Percentiles rank a stretch among this genome's conserved stretches.
Evolutionary conservation across 2,888 invertebrate species (phyloP).

Genomic region (Patella depressa): DNA sequence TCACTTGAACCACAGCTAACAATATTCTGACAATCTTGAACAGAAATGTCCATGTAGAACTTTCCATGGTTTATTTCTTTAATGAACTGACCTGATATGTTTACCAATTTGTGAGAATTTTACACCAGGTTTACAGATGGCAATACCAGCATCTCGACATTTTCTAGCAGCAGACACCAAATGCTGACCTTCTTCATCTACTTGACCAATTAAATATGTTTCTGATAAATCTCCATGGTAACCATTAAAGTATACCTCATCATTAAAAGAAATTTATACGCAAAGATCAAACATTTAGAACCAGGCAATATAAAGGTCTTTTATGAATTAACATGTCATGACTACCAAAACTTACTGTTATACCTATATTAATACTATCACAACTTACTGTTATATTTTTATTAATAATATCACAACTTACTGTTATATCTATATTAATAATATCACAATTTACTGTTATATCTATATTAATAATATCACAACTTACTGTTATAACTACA

Average conservation of each 20-base stretch:
- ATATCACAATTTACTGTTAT: too few relatives aligned
- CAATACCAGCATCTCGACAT: conserved; percentile 78
- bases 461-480: too few relatives aligned
- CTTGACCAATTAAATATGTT: conserved; percentile 87
- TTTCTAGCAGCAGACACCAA: conserved; percentile 81
- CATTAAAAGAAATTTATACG: neutral
- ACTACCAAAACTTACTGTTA: conserved; percentile 79
- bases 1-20: too few relatives aligned
- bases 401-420: too few relatives aligned
- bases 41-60: too few relatives aligned
- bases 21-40: too few relatives aligned
- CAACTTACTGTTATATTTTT: conserved; percentile 72
- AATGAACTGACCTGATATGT: conserved; percentile 55
- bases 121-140: conserved; percentile 75
- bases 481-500: conserved; percentile 85
- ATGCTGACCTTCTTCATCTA: conserved; percentile 81
- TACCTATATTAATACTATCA: conserved; percentile 91
- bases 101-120: conserved; percentile 70
- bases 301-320: too few relatives aligned
- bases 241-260: conserved; percentile 78
- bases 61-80: too few relatives aligned
- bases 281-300: conserved; percentile 1
- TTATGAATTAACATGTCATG: too few relatives aligned
- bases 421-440: too few relatives aligned
- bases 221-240: conserved; percentile 94